Conservation (phyloP, 2,113 vertebrate species). For the Otocyon megalotis region DNA sequence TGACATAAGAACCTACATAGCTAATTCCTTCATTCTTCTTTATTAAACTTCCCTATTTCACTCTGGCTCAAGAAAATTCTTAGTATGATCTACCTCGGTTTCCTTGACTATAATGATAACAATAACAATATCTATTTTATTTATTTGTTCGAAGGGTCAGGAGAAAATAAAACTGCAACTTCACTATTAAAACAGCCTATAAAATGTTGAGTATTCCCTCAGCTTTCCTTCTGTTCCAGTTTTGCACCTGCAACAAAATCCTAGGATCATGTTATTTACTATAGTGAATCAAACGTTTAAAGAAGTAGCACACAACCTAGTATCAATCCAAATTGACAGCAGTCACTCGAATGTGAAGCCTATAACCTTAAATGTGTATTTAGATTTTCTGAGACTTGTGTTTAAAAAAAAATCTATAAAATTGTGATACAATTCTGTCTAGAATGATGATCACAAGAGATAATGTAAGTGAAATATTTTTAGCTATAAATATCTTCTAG, state of each 20-base stretch:
- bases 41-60: neutral
- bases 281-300: neutral
- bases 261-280: neutral
- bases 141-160: neutral
- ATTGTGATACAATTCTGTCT: neutral
- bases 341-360: neutral
- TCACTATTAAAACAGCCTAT: neutral
- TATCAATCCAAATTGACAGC: neutral
- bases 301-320: neutral
- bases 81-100: neutral
- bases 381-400: neutral
- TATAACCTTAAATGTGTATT: neutral
- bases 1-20: neutral
- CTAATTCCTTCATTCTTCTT: neutral
- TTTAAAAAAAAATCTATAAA: neutral
- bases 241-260: neutral
- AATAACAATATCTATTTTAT: neutral
- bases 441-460: neutral
- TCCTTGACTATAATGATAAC: neutral
- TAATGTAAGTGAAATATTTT: neutral
- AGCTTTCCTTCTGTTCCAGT: neutral
- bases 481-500: neutral
- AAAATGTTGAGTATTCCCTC: neutral
- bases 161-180: neutral
- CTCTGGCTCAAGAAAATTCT: neutral